phyloP scores from a whole-genome alignment of 2,888 invertebrate genomes.

The Cheiracanthium punctorium region DNA sequence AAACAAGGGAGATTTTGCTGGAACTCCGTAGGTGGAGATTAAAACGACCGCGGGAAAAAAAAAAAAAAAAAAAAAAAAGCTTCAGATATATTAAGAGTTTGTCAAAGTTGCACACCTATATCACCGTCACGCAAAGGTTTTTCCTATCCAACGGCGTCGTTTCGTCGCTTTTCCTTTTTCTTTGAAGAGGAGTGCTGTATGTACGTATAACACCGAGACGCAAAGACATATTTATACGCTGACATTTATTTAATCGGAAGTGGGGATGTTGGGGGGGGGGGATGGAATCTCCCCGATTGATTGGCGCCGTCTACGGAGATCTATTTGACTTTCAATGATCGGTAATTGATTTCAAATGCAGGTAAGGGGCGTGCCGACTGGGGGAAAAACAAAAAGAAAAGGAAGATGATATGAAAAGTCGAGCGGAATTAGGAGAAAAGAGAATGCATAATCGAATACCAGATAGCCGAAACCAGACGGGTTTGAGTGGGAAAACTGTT shows the following conservation, averaged over 20 bases:
- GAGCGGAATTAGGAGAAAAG: background rate
- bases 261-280: background rate
- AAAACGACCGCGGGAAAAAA: too few relatives aligned
- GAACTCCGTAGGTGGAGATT: too few relatives aligned
- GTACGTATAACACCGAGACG: too few relatives aligned
- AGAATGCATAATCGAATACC: background rate
- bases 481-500: background rate
- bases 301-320: conserved; percentile 49
- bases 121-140: conserved; percentile 52
- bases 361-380: background rate
- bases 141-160: conserved; percentile 41
- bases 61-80: too few relatives aligned
- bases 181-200: conserved; percentile 1
- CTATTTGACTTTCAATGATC: conserved; percentile 54
- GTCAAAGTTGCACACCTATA: conserved; percentile 49
- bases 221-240: background rate
- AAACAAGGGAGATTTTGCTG: too few relatives aligned
- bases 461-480: background rate
- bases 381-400: background rate
- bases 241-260: background rate
- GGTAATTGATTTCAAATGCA: conserved; percentile 43
- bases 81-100: too few relatives aligned
- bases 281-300: too few relatives aligned
- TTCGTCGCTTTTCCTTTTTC: conserved; percentile 40
- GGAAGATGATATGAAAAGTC: too few relatives aligned